Conservation (phyloP, 2,888 invertebrate genomes). For the Campoplex capitator region DNA sequence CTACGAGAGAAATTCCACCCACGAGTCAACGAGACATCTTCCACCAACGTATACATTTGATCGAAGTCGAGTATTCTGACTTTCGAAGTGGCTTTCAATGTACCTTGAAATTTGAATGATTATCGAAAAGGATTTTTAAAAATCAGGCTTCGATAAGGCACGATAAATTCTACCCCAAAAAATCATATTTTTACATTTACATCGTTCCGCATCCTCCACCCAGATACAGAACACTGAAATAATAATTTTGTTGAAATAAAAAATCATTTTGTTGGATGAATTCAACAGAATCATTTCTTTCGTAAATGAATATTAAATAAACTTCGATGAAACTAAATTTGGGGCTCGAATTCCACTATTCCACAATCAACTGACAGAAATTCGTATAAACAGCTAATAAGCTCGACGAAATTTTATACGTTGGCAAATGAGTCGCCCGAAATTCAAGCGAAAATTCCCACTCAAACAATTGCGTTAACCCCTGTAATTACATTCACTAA, state of each 20-base stretch:
- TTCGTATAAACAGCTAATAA: neutral
- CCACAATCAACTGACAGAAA: neutral
- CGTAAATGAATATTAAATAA: neutral
- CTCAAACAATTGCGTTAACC: neutral
- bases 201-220: too few species aligned
- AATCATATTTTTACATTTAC: too few species aligned
- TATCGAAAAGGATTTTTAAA: neutral
- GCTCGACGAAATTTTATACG: neutral
- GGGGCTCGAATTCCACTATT: neutral
- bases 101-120: slow-evolving; percentile 4
- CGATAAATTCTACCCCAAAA: neutral
- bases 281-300: too few species aligned
- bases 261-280: too few species aligned
- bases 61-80: neutral
- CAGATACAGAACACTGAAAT: too few species aligned
- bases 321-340: neutral
- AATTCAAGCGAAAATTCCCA: slow-evolving; percentile 3
- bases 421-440: neutral
- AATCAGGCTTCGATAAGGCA: neutral
- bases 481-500: slow-evolving; percentile 6
- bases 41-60: neutral
- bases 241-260: too few species aligned
- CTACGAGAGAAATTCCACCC: slow-evolving; percentile 14
- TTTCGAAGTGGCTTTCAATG: neutral
- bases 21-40: neutral